A percentile compares a stretch with the other conserved stretches of the same genome.
Conservation (phyloP, 1,140 invertebrate species). For the Anoplolepis gracilipes region DNA sequence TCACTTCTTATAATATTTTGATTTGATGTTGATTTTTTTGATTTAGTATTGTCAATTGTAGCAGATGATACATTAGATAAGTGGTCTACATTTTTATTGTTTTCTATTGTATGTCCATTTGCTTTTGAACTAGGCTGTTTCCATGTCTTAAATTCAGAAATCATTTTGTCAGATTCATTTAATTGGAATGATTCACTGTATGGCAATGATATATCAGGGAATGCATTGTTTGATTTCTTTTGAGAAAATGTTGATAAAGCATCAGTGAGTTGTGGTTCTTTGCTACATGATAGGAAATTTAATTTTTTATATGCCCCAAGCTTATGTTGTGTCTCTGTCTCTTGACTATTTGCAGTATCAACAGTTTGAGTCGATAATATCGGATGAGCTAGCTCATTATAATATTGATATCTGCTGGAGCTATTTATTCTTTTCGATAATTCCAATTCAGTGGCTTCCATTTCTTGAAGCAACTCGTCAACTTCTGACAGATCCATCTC, state of each 20-base stretch:
- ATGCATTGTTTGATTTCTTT: constrained; percentile 17
- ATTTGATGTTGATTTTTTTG: constrained; percentile 25
- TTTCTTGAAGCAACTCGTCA: constrained; percentile 82
- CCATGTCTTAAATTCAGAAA: constrained; percentile 77
- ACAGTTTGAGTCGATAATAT: neutral
- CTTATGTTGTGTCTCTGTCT: neutral
- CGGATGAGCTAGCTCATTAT: constrained; percentile 32
- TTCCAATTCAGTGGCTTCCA: constrained; percentile 83
- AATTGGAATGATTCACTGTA: constrained; percentile 73
- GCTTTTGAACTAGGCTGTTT: constrained; percentile 46
- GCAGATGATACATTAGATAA: neutral
- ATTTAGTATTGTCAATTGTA: neutral
- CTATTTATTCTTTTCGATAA: constrained; percentile 72
- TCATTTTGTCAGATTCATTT: constrained; percentile 78
- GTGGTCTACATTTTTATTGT: constrained; percentile 3
- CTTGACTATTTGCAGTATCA: neutral
- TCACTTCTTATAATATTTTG: constrained; percentile 7
- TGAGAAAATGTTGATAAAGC: neutral
- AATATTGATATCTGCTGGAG: constrained; percentile 32
- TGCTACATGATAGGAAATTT: constrained; percentile 52
- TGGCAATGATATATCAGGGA: constrained; percentile 72
- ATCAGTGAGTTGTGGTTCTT: constrained; percentile 34
- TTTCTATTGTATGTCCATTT: constrained; percentile 26
- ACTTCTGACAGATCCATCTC: constrained; percentile 84
- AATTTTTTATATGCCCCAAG: constrained; percentile 44